Percentiles rank a stretch among this genome's conserved stretches.
Evolutionary conservation across 2,888 invertebrate genomes (phyloP).

Genomic region (Ophion ventricosus): DNA sequence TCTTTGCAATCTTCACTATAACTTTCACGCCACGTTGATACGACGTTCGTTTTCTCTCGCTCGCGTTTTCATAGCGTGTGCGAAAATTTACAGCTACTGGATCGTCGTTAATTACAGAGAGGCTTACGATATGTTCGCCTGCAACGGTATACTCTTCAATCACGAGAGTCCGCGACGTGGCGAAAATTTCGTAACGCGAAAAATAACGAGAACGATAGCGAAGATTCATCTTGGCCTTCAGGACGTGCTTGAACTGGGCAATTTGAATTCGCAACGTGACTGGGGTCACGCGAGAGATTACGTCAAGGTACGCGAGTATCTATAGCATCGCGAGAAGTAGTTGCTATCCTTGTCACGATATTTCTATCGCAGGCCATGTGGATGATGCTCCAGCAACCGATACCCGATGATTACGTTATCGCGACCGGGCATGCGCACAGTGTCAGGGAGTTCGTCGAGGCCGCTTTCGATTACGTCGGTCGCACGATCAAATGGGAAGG

Average conservation of each 20-base stretch:
- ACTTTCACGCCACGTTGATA: not conserved
- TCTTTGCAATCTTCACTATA: not conserved
- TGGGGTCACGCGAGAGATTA: constrained; percentile 99
- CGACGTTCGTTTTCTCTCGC: not conserved
- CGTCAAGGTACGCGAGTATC: constrained; percentile 88
- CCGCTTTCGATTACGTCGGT: constrained; percentile 93
- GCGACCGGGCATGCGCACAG: constrained; percentile 98
- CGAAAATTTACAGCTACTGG: constrained; percentile 98
- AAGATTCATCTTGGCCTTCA: constrained; percentile 96
- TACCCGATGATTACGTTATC: constrained; percentile 98
- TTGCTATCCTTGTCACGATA: not conserved
- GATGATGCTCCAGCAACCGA: constrained; percentile 97
- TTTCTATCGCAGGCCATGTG: constrained; percentile 94
- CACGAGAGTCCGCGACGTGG: constrained; percentile 98
- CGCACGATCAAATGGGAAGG: constrained; percentile 95
- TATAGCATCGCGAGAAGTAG: not conserved
- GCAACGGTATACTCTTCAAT: constrained; percentile 98
- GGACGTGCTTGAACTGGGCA: constrained; percentile 94
- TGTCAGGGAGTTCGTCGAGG: constrained; percentile 98
- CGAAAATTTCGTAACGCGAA: constrained; percentile 99
- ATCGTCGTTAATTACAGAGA: constrained; percentile 98
- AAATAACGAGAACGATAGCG: constrained; percentile 98
- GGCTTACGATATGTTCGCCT: constrained; percentile 97
- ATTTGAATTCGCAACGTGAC: constrained; percentile 97
- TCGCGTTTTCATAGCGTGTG: constrained; percentile 89